Base-by-base conservation (phyloP, 2,797 vertebrate species). In the Phaenicophaeus curvirostris region DNA sequence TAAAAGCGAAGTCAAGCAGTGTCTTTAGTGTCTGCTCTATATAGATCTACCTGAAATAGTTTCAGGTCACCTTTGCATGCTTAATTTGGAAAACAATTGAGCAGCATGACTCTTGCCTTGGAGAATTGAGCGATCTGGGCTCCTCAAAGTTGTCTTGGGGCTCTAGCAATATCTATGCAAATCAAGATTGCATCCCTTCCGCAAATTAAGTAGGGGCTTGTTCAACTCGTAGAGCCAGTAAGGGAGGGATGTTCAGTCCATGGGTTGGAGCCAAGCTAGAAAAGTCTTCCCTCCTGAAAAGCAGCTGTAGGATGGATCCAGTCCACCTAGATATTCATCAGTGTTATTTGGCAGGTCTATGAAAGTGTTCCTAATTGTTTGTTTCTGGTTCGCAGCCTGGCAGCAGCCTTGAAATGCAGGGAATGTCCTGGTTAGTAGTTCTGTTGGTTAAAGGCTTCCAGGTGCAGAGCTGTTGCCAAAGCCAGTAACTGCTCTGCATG, bases 21-120 rank as follows among this genome's bases (percentile, higher is more conserved):
- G 93, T 88, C 87, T 95, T 95, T 35, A 50, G 89, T 93, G 81
- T 73, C 90, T 90, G 81, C 93, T 96, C 95, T 89, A 87, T 95
- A 93, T 93, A 97, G 90, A 89, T 51, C 93, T 91, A 96, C 92
- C 87, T 90, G 89, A 97, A 97, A 95, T 94, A 95, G 94, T 96
- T 94, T 90, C 75, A 80, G 93, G 94, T 97, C 96, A 95, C 93
- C 93, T 93, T 93, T 95, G 61, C 75, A 65, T 93, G 75, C 81
- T 94, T 96, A 96, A 95, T 94, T 95, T 93, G 95, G 94, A 92
- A 95, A 93, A 95, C 76, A 86, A 4, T 72, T 63, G 90, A 95
- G 75, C 73, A 94, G 89, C 74, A 54, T 95, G 90, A 94, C 81
- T 93, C 91, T 79, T 55, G 84, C 89, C 92, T 59, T 78, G 48